Conservation (phyloP, 2,113 vertebrate species). For the Leptodactylus fuscus region DNA sequence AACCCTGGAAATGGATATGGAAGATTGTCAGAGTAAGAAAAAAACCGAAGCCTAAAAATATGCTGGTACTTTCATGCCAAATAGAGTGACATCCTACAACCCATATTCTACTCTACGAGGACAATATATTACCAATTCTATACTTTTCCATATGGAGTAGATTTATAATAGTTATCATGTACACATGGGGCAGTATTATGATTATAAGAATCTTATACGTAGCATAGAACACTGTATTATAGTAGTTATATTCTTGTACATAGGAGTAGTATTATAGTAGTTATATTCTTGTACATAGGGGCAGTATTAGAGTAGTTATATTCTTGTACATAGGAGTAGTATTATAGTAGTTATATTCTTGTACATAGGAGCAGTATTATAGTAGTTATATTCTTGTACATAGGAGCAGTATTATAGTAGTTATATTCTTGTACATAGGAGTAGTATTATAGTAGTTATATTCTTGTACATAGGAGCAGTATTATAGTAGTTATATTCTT, state of each 20-base stretch:
- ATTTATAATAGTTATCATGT: too few relatives aligned
- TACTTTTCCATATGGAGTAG: too few relatives aligned
- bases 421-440: conserved; percentile 18
- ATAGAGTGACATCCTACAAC: not conserved
- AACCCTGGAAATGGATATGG: conserved; percentile 67
- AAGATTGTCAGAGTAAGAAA: not conserved
- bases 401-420: conserved; percentile 7
- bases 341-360: conserved; percentile 7
- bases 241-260: conserved; percentile 16
- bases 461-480: not conserved
- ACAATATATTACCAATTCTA: too few relatives aligned
- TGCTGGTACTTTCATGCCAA: too few relatives aligned
- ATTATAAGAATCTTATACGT: not conserved
- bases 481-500: too few relatives aligned
- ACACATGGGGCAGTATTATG: not conserved
- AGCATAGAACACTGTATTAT: not conserved
- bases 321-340: not conserved
- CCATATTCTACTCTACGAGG: not conserved
- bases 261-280: conserved; percentile 7
- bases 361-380: not conserved
- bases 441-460: not conserved
- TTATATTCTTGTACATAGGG: not conserved
- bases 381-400: conserved; percentile 24
- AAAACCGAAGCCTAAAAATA: not conserved
- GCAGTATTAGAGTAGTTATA: conserved; percentile 9